These are phyloP conservation scores for Coreoperca whiteheadi DNA, from an alignment of 2,113 vertebrate species.

Conservation along the genomic window DNA sequence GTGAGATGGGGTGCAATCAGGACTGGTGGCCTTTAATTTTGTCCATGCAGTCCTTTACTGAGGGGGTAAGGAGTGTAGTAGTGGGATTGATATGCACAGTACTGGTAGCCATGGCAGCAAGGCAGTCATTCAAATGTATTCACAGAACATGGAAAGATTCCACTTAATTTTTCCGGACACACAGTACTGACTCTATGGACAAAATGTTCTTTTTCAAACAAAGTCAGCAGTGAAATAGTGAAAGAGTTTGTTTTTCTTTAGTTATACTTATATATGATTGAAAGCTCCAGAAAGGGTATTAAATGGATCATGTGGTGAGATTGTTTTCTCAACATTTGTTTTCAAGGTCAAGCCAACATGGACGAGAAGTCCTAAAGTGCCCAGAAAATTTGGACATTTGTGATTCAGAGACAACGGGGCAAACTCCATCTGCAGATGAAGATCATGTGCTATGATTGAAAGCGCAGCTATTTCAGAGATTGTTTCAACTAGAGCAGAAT, in stretches of 20 bases:
- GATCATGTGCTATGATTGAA: background rate
- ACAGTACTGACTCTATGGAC: background rate
- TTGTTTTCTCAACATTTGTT: background rate
- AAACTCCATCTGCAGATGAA: background rate
- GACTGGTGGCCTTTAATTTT: slow-evolving; percentile 39
- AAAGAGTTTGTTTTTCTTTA: too few species aligned
- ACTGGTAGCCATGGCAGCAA: slow-evolving; percentile 49
- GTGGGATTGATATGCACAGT: slow-evolving; percentile 29
- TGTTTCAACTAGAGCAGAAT: background rate
- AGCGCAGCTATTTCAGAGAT: background rate
- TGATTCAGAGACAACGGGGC: too few species aligned
- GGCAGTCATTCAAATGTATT: slow-evolving; percentile 23
- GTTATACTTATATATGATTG: too few species aligned
- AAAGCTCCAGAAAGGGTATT: background rate
- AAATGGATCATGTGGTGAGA: too few species aligned
- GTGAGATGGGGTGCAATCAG: slow-evolving; percentile 31
- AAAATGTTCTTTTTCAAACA: slow-evolving; percentile 12
- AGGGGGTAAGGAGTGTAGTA: background rate
- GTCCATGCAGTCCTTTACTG: slow-evolving; percentile 16
- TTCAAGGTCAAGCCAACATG: too few species aligned
- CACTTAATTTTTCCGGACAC: background rate
- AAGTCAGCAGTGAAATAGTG: background rate
- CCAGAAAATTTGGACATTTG: too few species aligned
- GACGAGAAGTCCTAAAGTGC: too few species aligned
- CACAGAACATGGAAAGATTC: background rate